phyloP scores from a whole-genome alignment of 1,140 invertebrate genomes.

The Drosophila dunni region DNA sequence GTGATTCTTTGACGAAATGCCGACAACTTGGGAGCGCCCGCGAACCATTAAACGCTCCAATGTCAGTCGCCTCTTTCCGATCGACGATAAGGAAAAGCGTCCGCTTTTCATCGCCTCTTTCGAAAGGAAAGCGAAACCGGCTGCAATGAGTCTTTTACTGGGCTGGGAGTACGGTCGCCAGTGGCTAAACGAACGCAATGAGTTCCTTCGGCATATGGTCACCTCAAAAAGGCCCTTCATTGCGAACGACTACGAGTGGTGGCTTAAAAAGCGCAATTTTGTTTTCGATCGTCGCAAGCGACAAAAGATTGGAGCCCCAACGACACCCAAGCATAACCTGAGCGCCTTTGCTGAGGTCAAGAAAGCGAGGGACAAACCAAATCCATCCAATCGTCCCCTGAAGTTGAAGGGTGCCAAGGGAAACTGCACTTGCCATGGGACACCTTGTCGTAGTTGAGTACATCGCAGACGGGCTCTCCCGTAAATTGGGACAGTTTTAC shows the following conservation, averaged over 20 bases:
- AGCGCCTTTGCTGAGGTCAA: neutral
- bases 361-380: neutral
- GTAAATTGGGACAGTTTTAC: slow-evolving; percentile 5
- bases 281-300: neutral
- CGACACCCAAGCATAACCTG: neutral
- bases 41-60: slow-evolving; percentile 9
- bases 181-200: neutral
- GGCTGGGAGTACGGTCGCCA: slow-evolving; percentile 24
- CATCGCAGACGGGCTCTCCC: neutral
- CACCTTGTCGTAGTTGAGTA: neutral
- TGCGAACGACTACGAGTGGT: slow-evolving; percentile 19
- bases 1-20: neutral
- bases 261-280: slow-evolving; percentile 12
- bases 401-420: neutral
- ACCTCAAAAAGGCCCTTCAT: neutral
- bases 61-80: slow-evolving; percentile 13
- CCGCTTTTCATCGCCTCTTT: slow-evolving; percentile 12
- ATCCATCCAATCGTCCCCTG: too few species aligned
- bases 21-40: slow-evolving; percentile 1
- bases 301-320: neutral
- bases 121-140: slow-evolving; percentile 1
- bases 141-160: slow-evolving; percentile 1
- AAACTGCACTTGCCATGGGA: neutral
- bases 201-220: neutral
- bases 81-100: slow-evolving; percentile 1